Evolutionary conservation across 2,888 invertebrate species (phyloP).

Genomic region (Linnaemya tessellans): DNA sequence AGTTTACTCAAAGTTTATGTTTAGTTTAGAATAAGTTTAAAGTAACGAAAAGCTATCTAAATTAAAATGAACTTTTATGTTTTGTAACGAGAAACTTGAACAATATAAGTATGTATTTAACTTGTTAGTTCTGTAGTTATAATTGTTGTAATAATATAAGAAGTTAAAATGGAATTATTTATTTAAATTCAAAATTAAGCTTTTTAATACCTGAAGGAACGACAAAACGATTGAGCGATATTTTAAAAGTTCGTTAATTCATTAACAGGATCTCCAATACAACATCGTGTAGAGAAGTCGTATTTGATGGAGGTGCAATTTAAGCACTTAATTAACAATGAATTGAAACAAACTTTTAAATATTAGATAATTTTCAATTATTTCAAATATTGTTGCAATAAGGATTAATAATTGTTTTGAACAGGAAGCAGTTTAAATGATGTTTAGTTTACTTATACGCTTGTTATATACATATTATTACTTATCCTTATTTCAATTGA

Average conservation of each 20-base stretch:
- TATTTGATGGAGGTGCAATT: background rate
- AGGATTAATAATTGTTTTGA: conserved; percentile 37
- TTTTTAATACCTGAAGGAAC: conserved; percentile 58
- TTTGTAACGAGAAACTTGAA: conserved; percentile 65
- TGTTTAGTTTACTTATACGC: conserved; percentile 10
- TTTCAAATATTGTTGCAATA: conserved; percentile 45
- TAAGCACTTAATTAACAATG: conserved; percentile 10
- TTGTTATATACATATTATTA: conserved; percentile 36
- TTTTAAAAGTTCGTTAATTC: conserved; percentile 66
- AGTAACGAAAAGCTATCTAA: conserved; percentile 64
- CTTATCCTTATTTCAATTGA: conserved; percentile 65
- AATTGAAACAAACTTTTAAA: conserved; percentile 66
- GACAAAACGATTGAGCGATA: conserved; percentile 35
- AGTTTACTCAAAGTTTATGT: conserved; percentile 32
- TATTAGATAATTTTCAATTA: conserved; percentile 3
- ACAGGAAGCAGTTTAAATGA: conserved; percentile 56
- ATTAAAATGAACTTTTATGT: conserved; percentile 50
- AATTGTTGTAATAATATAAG: conserved; percentile 30
- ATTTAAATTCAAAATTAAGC: conserved; percentile 38
- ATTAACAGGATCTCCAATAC: background rate
- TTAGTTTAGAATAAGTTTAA: conserved; percentile 26
- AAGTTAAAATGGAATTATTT: conserved; percentile 31
- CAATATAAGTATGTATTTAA: conserved; percentile 59
- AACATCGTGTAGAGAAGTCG: background rate
- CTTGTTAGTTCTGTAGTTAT: conserved; percentile 47